Conservation (phyloP, 2,113 vertebrate species). For the Geothlypis trichas region DNA sequence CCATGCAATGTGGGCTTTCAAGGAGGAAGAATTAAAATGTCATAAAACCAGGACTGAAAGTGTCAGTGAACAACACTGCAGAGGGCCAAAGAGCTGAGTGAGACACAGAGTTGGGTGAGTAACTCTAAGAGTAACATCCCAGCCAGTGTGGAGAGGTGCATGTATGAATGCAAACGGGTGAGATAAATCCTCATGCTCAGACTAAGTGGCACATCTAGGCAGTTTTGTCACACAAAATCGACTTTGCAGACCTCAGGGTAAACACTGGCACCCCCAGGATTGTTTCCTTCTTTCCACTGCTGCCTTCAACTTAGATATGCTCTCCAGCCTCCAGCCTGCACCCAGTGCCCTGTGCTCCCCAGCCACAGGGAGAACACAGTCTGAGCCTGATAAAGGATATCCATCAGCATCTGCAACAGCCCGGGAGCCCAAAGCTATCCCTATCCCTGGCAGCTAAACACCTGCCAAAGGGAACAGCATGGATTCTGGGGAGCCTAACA, state of each 20-base stretch:
- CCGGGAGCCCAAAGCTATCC: not conserved
- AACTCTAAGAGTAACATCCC: not conserved
- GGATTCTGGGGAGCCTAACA: not conserved
- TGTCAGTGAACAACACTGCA: not conserved
- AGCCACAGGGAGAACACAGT: not conserved
- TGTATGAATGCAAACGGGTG: not conserved
- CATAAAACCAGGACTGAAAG: not conserved
- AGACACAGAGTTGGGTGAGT: rapidly evolving
- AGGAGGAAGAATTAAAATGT: not conserved
- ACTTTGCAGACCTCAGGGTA: not conserved
- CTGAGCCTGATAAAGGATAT: not conserved
- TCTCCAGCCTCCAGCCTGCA: not conserved
- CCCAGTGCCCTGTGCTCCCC: not conserved
- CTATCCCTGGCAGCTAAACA: not conserved
- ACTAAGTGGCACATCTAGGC: not conserved
- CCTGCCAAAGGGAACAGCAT: not conserved
- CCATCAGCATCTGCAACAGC: not conserved
- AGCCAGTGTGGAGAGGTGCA: not conserved
- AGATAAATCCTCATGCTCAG: not conserved
- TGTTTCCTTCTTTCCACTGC: not conserved
- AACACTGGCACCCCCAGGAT: not conserved
- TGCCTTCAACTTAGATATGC: not conserved
- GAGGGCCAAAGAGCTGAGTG: not conserved
- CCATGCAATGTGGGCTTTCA: not conserved
- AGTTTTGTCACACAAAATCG: not conserved